Base-by-base conservation (phyloP, 2,888 invertebrate genomes). In the Dryobota labecula region DNA sequence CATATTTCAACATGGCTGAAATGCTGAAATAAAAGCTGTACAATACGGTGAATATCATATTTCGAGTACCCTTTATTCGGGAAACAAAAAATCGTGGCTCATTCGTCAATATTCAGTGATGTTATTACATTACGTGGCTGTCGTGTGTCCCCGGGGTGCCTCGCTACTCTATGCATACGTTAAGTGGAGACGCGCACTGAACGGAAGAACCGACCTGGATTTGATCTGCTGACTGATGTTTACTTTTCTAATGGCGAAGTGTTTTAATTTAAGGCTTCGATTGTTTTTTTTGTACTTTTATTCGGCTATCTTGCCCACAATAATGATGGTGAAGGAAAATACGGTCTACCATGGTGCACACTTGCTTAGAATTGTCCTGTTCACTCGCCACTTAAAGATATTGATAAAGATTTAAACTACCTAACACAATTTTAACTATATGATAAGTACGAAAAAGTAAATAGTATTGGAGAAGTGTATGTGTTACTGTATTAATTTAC, bases 91-190 rank as follows among this genome's bases (percentile, higher is more conserved):
- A 80, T 82, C 73, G 79, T 53, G 45, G 64, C 72, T 80, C 86
- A 87, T 84, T 82, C 84, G 88, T 85, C 85, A 86, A 87, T 88
- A 88, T 87, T 86, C 86, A 68, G 72, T 75, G 64, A 70, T 75
- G 88, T 86, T 88, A 88, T 87, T 87, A 88, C 73, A 84, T 88
- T 87, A 87, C 84, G 73, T 60, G 51, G 65, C 67, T 76, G 80
- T 71, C 73, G 64, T 13, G 15, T 8, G 78, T 82, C 78, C 74
- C 84, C 2, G 66, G 61, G 86, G 82, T 57, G 43, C 11, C 2
- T 49, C 53, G 51, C 36, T 75, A 58, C 73, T 73, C 77, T 63
- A 79, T 87, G 82, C 85, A 83, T 84, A 83, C 47, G 76, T 79
- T 78, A 78, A 54, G 63, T 15, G 51, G 60, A 71, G 70, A 74